Base-by-base conservation (phyloP, 2,888 invertebrate species). In the Cheilosia urbana region DNA sequence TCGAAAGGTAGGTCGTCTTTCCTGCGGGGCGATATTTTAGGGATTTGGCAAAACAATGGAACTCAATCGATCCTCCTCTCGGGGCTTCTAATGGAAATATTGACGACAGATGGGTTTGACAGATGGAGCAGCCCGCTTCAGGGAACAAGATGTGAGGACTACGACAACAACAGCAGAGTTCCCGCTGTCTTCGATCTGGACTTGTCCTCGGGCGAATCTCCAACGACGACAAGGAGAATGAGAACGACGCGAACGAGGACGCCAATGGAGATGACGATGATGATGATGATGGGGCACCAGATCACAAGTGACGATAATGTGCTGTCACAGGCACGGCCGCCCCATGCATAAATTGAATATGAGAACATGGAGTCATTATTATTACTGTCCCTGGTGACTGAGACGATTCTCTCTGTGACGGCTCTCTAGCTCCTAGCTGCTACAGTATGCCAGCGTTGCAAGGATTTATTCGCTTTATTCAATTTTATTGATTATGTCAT, bases 231-330 rank as follows among this genome's bases (percentile, higher is more conserved):
- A 45, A 42, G 9, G 47, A 72, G 21, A 55, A 79, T 7, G 63
- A 71, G 45, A 57, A 60, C 42, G 40, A 60, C 42, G 40, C 51
- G 17, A 21, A 53, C 62, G 66, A 71, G 34, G 53, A 45, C 30
- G 58, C 72, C 55, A 62, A 79, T 69, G 82, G 24, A 24, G 82
- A 87, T 87, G 87, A 75, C 77, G 78, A 30, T 7, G 66, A 83
- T 69, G 82, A 78, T 60, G 82, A 87, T 87, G 87, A 75, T 78
- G 78, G 75, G 76, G 63, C 83, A 79, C 87, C 83, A 87, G 89
- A 89, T 89, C 88, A 87, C 88, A 89, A 89, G 89, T 89, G 89
- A 88, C 88, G 89, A 89, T 89, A 89, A 89, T 89, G 88, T 88
- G 88, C 88, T 89, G 89, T 89, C 89, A 88, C 88, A 89, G 81